These are phyloP conservation scores for Mycteria americana DNA, from an alignment of 2,797 vertebrate genomes.

Conservation along the genomic window DNA sequence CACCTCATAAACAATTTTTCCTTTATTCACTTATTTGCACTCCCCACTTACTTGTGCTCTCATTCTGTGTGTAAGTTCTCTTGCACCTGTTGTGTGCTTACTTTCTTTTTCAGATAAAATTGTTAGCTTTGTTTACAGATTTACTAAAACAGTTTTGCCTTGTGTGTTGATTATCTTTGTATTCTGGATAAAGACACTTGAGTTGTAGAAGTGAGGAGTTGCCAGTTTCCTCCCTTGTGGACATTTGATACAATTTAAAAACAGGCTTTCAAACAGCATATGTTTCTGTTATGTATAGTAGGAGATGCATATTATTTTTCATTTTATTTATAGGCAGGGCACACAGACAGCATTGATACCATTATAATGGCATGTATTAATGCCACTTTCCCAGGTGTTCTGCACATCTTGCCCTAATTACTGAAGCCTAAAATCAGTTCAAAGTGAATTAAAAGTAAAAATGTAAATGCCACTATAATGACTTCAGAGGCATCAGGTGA, in stretches of 20 bases:
- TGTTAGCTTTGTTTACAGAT: background rate
- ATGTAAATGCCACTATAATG: background rate
- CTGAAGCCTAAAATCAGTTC: background rate
- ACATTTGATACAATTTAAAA: background rate
- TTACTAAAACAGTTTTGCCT: background rate
- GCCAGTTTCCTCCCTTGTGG: background rate
- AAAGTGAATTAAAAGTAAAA: background rate
- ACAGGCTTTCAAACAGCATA: background rate
- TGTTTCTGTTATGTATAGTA: background rate
- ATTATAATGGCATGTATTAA: background rate
- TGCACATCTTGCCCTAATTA: background rate
- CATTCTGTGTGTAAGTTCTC: background rate
- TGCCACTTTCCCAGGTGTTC: background rate
- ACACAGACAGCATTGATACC: background rate
- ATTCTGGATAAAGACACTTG: background rate
- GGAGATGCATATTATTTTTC: background rate
- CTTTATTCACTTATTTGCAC: background rate
- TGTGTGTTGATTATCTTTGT: background rate
- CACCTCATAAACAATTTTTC: background rate
- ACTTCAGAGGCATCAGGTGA: background rate
- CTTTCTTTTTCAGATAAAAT: background rate
- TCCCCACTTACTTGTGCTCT: background rate
- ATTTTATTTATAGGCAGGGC: background rate
- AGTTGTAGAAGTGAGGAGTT: background rate
- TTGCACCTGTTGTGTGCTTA: background rate